phyloP scores from a whole-genome alignment of 2,888 invertebrate genomes.

The Troilus luridus region DNA sequence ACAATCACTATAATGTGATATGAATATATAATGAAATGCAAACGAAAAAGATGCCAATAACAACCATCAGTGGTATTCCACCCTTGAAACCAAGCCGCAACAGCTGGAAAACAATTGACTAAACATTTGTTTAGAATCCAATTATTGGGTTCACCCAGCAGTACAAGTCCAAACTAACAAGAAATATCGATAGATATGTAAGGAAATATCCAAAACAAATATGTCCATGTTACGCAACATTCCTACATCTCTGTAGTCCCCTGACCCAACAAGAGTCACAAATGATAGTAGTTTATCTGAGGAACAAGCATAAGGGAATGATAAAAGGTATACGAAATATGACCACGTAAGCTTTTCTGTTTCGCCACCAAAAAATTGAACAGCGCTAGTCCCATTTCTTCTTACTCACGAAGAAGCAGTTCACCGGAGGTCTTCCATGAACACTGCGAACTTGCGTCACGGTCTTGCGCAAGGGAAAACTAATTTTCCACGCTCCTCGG shows the following conservation, averaged over 20 bases:
- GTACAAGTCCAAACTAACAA: no score
- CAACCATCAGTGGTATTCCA: no score
- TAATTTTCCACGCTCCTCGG: constrained; percentile 40
- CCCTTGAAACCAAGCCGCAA: no score
- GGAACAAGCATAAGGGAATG: background rate
- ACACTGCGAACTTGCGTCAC: constrained; percentile 19
- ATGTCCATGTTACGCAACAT: background rate
- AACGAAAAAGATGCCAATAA: no score
- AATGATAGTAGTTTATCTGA: background rate
- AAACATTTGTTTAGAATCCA: no score
- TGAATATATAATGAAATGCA: no score
- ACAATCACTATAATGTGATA: no score
- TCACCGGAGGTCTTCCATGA: background rate
- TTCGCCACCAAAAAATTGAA: background rate
- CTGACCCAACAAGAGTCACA: background rate
- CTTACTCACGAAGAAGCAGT: background rate
- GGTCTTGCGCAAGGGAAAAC: constrained; percentile 26
- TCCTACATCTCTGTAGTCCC: background rate
- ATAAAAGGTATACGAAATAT: background rate
- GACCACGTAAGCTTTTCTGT: background rate
- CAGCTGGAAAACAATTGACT: no score
- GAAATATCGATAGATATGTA: background rate
- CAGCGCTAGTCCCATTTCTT: background rate
- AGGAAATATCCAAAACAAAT: background rate
- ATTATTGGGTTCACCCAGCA: no score